Evolutionary conservation across 2,888 invertebrate genomes (phyloP), one percentile per base, ranked within the genome.

Genomic region (Anaspis maculata): DNA sequence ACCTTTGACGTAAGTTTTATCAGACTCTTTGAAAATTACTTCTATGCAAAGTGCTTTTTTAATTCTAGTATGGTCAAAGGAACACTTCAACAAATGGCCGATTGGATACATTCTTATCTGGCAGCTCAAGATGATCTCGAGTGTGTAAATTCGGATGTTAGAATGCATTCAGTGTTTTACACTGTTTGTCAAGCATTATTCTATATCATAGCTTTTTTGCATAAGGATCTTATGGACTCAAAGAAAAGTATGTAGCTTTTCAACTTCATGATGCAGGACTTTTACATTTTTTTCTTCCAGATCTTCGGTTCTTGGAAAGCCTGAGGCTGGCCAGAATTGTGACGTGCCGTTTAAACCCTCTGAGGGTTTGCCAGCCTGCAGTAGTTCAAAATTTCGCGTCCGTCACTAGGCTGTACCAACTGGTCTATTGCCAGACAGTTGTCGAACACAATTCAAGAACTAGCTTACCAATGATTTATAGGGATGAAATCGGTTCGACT

Each of bases 111-210:
- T 57, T 68, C 73, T 1, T 95, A 95, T 58, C 81, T 91, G 27
- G 71, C 73, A 1, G 73, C 74, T 1, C 79, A 82, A 42, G 80
- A 82, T 45, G 66, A 64, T 52, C 66, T 45, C 42, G 71, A 70
- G 45, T 68, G 66, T 44, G 59, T 70, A 0, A 69, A 71, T 48
- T 67, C 70, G 9, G 79, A 82, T 46, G 55, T 77, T 0, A 76
- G 79, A 49, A 75, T 81, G 1, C 94, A 97, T 58, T 74, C 79
- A 3, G 83, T 92, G 0, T 97, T 97, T 67, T 94, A 92, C 59
- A 79, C 87, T 1, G 77, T 91, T 3, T 94, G 94, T 49, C 95
- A 97, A 63, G 81, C 89, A 0, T 70, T 95, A 25, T 95, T 97
- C 68, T 94, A 96, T 64, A 71, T 94, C 10, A 80, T 97, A 39